Base-by-base conservation (phyloP, 2,888 invertebrate species). In the Nomada ferruginata region DNA sequence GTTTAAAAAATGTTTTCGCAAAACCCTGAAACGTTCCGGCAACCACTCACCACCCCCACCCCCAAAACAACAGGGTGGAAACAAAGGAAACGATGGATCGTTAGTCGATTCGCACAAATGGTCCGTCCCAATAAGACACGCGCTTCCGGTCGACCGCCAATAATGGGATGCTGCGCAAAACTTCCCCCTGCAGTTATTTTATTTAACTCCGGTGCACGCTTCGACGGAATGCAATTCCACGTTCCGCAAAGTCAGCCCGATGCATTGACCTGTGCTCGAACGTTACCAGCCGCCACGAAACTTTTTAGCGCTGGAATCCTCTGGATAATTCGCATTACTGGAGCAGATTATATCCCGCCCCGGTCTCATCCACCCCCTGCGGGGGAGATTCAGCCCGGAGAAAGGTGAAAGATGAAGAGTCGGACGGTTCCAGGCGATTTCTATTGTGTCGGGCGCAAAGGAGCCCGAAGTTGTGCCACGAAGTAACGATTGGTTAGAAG, bases 181-280 rank as follows among this genome's bases (percentile, higher is more conserved):
- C 60, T 71, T 82, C 79, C 66, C 64, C 18, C 57, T 59, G 50
- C 42, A 76, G 68, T 69, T 79, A 73, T 82, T 84, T 79, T 82
- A 82, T 84, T 84, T 65, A 81, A 68, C 71, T 60, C 68, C 65
- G 59, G 29, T 36, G 76, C 66, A 74, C 66, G 71, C 44, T 73
- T 65, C 78, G 75, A 47, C 68, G 75, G 82, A 84, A 84, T 79
- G 82, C 82, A 79, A 84, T 82, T 82, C 83, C 76, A 65, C 70
- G 81, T 76, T 64, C 79, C 74, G 65, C 79, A 73, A 64, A 77
- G 66, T 69, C 76, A 53, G 60, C 64, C 36, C 50, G 68, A 80
- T 77, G 74, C 70, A 82, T 83, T 82, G 79, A 75, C 76, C 71
- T 57, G 72, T 66, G 64, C 68, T 72, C 71, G 61, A 71, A 82